phyloP scores from a whole-genome alignment of 1,140 invertebrate genomes.

The Drosophila melanica region DNA sequence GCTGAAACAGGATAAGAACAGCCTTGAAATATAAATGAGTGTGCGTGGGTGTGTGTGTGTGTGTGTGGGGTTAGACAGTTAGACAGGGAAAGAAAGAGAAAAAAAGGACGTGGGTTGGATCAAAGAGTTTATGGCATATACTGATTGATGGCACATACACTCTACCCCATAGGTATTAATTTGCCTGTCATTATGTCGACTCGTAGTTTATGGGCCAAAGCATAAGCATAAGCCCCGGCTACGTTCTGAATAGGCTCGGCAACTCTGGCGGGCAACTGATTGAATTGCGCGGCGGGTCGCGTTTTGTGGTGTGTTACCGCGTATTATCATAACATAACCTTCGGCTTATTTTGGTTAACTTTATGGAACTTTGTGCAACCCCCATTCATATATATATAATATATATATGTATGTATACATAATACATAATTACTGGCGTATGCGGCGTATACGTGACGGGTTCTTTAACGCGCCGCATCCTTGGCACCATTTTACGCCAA shows the following conservation, averaged over 20 bases:
- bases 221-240: constrained; percentile 15
- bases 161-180: constrained; percentile 4
- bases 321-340: constrained; percentile 52
- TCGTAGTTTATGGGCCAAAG: constrained; percentile 26
- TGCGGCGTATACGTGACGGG: constrained; percentile 73
- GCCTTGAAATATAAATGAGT: constrained; percentile 55
- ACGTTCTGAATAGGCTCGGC: constrained; percentile 12
- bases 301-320: constrained; percentile 24
- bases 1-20: constrained; percentile 38
- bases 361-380: constrained; percentile 21
- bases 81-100: too few species aligned
- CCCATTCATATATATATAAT: constrained; percentile 18
- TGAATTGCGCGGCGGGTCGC: constrained; percentile 59
- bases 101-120: not conserved
- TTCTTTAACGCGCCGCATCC: constrained; percentile 58
- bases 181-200: constrained; percentile 22
- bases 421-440: constrained; percentile 72
- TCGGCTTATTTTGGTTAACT: constrained; percentile 61
- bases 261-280: constrained; percentile 46
- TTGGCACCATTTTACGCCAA: constrained; percentile 52
- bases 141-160: constrained; percentile 6
- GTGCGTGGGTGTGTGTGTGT: too few species aligned
- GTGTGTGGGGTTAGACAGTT: too few species aligned
- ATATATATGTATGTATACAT: not conserved
- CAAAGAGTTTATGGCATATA: constrained; percentile 14